phyloP scores from a whole-genome alignment of 37 sponge, comb jelly and placozoan species.

The Dysidea cf. avara region DNA sequence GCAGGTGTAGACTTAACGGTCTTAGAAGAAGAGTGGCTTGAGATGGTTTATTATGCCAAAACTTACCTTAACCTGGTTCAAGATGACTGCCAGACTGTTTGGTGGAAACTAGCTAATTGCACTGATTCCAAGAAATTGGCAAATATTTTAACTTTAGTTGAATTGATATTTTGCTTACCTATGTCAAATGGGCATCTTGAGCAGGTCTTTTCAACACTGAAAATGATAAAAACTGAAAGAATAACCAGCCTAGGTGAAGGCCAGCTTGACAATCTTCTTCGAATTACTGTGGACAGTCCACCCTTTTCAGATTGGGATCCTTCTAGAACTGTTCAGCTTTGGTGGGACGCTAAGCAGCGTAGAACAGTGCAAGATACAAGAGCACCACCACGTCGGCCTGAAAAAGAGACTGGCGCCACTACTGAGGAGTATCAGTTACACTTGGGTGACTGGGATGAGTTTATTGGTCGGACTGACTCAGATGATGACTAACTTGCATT shows the following conservation, averaged over 20 bases:
- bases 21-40: no score
- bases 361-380: background rate
- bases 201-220: slow-evolving; percentile 56
- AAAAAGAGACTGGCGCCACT: no score
- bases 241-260: slow-evolving; percentile 42
- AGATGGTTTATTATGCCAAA: no score
- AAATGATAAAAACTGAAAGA: slow-evolving; percentile 45
- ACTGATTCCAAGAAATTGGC: slow-evolving; percentile 47
- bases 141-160: slow-evolving; percentile 44
- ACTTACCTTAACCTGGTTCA: no score
- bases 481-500: no score
- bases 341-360: slow-evolving; percentile 44
- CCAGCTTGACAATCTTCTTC: slow-evolving; percentile 47
- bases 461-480: no score
- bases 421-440: no score
- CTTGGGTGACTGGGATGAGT: no score
- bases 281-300: slow-evolving; percentile 53
- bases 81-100: no score
- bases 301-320: slow-evolving; percentile 59
- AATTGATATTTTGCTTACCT: slow-evolving; percentile 57
- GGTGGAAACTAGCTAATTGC: slow-evolving; percentile 54
- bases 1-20: no score
- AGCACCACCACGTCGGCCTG: no score
- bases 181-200: slow-evolving; percentile 62
- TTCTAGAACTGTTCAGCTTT: slow-evolving; percentile 49